Conservation (phyloP, 2,888 invertebrate species). For the Hyles lineata region DNA sequence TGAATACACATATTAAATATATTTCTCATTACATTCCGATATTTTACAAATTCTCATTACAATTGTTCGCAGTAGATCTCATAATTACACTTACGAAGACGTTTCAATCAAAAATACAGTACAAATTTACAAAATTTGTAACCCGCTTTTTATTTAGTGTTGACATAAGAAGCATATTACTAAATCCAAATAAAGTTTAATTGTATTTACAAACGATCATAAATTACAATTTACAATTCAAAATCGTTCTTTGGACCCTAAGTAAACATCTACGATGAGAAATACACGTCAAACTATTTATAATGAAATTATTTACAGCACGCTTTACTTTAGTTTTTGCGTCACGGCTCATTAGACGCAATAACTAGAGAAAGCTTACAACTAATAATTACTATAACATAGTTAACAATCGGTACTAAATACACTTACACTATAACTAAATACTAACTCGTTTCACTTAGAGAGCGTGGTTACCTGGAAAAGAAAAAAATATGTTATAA, state of each 20-base stretch:
- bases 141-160: not conserved
- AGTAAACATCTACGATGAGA: slow-evolving; percentile 41
- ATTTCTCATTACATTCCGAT: not conserved
- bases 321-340: slow-evolving; percentile 60
- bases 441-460: slow-evolving; percentile 42
- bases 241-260: slow-evolving; percentile 58
- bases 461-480: slow-evolving; percentile 59
- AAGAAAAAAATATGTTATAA: slow-evolving; percentile 36
- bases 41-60: not conserved
- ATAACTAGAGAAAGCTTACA: slow-evolving; percentile 55
- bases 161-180: not conserved
- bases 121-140: slow-evolving; percentile 15
- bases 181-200: not conserved
- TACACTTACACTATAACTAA: slow-evolving; percentile 30
- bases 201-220: slow-evolving; percentile 15
- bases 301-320: slow-evolving; percentile 39
- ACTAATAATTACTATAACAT: slow-evolving; percentile 35
- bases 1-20: not conserved
- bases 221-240: slow-evolving; percentile 33
- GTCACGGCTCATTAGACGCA: slow-evolving; percentile 77
- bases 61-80: not conserved
- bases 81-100: slow-evolving; percentile 16
- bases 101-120: slow-evolving; percentile 4
- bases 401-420: slow-evolving; percentile 24
- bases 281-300: slow-evolving; percentile 13